Base-by-base conservation (phyloP, 2,797 vertebrate species). In the Acipenser oxyrinchus region DNA sequence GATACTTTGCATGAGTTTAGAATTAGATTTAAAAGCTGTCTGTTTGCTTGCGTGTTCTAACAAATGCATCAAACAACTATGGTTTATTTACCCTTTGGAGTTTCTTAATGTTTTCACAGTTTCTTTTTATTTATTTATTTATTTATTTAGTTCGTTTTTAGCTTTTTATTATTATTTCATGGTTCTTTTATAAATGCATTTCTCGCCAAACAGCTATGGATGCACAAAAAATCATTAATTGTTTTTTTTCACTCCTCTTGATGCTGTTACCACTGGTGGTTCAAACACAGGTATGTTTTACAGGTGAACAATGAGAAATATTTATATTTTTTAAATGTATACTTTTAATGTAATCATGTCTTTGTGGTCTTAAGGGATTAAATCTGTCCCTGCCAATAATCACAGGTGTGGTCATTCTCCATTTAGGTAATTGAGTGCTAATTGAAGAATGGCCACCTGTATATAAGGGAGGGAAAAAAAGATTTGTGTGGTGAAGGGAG, bases 201-300 rank as follows among this genome's bases (percentile, higher is more conserved):
- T 58, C 2, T 58, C 2, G 10, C 69, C 51, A 61, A 55, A 58
- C 62, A 62, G 62, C 53, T 72, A 8, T 69, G 71, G 68, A 64
- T 66, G 55, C 68, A 70, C 61, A 72, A 69, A 52, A 68, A 72
- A 37, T 23, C 69, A 64, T 1, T 67, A 65, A 70, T 72, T 50
- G 69, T 68, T 61, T 69, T 37, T 37, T 55, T 50, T 60, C 3
- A 10, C 69, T 15, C 71, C 71, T 57, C 51, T 72, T 72, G 13
- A 68, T 72, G 0, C 71, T 68, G 11, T 62, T 72, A 61, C 71
- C 71, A 6, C 61, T 72, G 65, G 55, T 67, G 12, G 57, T 68
- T 49, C 71, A 70, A 58, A 72, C 6, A 61, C 66, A 72, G 71
- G 71, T 72, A 58, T 9, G 53, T 37, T 37, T 37, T 37, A 37